These are phyloP conservation scores for Oenanthe oenanthe DNA, from an alignment of 2,113 vertebrate genomes.

Conservation along the genomic window DNA sequence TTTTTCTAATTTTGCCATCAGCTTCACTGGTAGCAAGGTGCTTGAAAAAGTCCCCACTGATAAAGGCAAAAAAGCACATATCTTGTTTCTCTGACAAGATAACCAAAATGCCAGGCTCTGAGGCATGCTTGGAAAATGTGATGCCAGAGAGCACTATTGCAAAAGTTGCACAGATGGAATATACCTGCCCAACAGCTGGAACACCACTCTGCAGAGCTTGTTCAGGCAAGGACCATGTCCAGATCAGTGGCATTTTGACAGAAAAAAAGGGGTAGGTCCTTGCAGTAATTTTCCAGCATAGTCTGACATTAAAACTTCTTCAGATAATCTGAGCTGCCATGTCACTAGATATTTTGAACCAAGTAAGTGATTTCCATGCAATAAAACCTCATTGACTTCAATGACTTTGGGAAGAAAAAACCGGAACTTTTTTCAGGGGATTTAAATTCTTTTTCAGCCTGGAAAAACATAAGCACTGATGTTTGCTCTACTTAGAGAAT, in stretches of 20 bases:
- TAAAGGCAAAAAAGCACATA: neutral
- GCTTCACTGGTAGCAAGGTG: neutral
- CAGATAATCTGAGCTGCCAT: neutral
- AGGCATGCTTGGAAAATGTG: neutral
- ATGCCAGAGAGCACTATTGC: neutral
- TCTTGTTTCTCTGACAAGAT: neutral
- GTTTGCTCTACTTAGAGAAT: neutral
- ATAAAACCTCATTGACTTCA: neutral
- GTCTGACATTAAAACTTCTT: neutral
- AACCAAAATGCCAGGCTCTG: neutral
- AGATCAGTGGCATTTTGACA: neutral
- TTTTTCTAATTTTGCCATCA: neutral
- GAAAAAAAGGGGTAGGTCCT: neutral
- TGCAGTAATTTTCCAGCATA: neutral
- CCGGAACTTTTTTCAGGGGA: neutral
- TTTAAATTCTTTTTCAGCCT: neutral
- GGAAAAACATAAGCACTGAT: neutral
- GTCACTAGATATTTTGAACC: neutral
- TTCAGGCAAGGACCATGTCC: neutral
- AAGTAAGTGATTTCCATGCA: neutral
- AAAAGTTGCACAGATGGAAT: neutral
- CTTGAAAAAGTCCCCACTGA: neutral
- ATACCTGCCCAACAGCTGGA: neutral
- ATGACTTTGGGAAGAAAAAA: accelerated
- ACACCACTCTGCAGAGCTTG: neutral